Base-by-base conservation (phyloP, 2,113 vertebrate genomes). In the Gobiocypris rarus region DNA sequence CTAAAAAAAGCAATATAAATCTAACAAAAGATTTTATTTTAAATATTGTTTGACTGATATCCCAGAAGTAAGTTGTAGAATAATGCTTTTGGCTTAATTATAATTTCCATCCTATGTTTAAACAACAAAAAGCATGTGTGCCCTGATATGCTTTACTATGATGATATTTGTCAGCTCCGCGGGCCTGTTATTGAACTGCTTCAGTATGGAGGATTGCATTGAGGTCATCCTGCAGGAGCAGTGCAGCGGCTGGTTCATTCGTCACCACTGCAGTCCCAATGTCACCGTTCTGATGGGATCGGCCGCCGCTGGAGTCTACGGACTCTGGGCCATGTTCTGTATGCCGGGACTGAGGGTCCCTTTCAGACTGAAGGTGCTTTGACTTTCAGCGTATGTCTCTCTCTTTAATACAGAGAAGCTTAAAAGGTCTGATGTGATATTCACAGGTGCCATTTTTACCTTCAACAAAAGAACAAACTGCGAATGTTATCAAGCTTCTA, bases 251-350 rank as follows among this genome's bases (percentile, higher is more conserved):
- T 83, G 56, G 59, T 85, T 83, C 28, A 48, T 10, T 54, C 48
- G 4, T 43, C 82, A 86, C 1, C 38, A 7, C 45, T 48, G 84
- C 76, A 81, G 73, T 56, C 43, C 15, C n/a, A 41, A 43, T 13
- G n/a, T 85, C 67, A 75, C 84, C 70, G 52, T 87, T 61, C 41
- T 28, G 17, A 75, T 69, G 5, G 31, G 81, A 58, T 84, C 81
- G 5, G 41, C 78, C 28, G 84, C 88, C 9, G 81, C 81, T 4
- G 67, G 81, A 22, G 24, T 86, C 19, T 90, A 91, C n/a, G 83
- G 84, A 22, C 80, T 89, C n/a, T 88, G 88, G 86, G 75, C 87
- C n/a, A 82, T 88, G 82, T 89, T 91, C 86, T 87, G 87, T 14
- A 56, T 86, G 54, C 89, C 88, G 28, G 87, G 88, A 22, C 70